Percentiles rank a stretch among this genome's conserved stretches.
These are phyloP conservation scores for Gobionotothen gibberifrons DNA, from an alignment of 2,797 vertebrate genomes.

Conservation along the genomic window DNA sequence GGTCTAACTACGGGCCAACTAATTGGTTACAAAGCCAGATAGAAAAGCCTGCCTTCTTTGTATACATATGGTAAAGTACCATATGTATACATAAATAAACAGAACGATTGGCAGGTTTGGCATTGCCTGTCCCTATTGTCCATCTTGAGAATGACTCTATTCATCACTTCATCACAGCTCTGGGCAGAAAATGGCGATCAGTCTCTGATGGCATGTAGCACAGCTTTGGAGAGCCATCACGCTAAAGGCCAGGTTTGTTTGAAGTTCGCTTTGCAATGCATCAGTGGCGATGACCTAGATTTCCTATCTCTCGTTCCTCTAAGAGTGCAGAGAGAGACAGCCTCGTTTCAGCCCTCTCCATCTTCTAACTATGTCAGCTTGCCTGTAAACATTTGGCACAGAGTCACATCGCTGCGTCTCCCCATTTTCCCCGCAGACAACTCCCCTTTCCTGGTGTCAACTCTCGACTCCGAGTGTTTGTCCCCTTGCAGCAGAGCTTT, in stretches of 20 bases:
- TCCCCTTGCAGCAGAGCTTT: constrained; percentile 21
- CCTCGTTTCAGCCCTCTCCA: constrained; percentile 74
- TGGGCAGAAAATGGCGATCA: constrained; percentile 65
- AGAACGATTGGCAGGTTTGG: constrained; percentile 18
- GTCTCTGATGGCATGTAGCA: constrained; percentile 75
- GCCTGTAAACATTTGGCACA: constrained; percentile 82
- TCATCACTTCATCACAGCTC: constrained; percentile 54
- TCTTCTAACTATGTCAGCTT: constrained; percentile 81
- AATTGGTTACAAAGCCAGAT: constrained; percentile 41
- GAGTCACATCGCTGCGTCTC: constrained; percentile 67
- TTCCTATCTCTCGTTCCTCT: constrained; percentile 68
- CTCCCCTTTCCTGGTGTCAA: constrained; percentile 57
- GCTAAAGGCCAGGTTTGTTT: constrained; percentile 82
- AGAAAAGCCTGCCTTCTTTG: constrained; percentile 26
- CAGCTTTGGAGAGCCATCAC: constrained; percentile 72
- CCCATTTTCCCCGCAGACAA: constrained; percentile 55
- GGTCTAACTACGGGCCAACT: constrained; percentile 51
- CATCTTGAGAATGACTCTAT: constrained; percentile 34
- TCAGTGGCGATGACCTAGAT: constrained; percentile 84
- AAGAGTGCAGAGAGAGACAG: constrained; percentile 69
- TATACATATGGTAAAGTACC: constrained; percentile 15
- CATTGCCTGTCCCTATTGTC: constrained; percentile 18
- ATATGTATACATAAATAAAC: constrained; percentile 12
- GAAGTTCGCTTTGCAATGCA: constrained; percentile 82
- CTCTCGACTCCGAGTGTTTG: constrained; percentile 44